These are phyloP conservation scores for Bombus affinis DNA, from an alignment of 1,140 invertebrate species.

Conservation along the genomic window DNA sequence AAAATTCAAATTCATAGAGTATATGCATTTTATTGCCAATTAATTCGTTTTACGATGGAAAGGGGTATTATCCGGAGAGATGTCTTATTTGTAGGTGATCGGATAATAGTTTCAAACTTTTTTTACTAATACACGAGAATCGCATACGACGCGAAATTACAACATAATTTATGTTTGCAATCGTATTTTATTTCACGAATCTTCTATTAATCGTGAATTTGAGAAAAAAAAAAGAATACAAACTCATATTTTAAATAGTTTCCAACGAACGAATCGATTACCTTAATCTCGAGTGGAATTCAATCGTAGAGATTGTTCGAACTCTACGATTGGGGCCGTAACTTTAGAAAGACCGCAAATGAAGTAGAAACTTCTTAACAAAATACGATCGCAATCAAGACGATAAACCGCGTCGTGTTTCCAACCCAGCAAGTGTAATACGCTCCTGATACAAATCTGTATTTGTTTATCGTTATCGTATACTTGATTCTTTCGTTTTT, in stretches of 20 bases:
- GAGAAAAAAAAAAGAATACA: background rate
- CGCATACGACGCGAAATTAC: no score
- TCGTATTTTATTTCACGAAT: background rate
- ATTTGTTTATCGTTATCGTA: background rate
- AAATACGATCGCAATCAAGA: conserved; percentile 60
- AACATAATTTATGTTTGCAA: background rate
- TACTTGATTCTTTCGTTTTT: background rate
- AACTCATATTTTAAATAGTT: background rate
- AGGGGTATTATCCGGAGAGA: no score
- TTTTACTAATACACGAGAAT: background rate
- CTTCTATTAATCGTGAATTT: background rate
- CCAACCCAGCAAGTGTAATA: background rate
- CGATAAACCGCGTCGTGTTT: conserved; percentile 19
- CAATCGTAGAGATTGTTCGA: conserved; percentile 8
- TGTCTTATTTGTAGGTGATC: no score
- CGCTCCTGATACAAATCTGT: background rate
- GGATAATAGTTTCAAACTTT: background rate
- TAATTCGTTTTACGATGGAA: background rate
- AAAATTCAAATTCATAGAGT: no score
- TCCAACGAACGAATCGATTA: background rate
- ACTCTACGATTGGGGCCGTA: background rate
- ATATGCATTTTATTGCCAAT: background rate
- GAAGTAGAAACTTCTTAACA: conserved; percentile 41
- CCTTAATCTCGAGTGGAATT: background rate
- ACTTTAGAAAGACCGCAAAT: conserved; percentile 32